Evolutionary conservation across 2,113 vertebrate species (phyloP), one percentile per base, ranked within the genome.

Genomic region (Suncus etruscus): DNA sequence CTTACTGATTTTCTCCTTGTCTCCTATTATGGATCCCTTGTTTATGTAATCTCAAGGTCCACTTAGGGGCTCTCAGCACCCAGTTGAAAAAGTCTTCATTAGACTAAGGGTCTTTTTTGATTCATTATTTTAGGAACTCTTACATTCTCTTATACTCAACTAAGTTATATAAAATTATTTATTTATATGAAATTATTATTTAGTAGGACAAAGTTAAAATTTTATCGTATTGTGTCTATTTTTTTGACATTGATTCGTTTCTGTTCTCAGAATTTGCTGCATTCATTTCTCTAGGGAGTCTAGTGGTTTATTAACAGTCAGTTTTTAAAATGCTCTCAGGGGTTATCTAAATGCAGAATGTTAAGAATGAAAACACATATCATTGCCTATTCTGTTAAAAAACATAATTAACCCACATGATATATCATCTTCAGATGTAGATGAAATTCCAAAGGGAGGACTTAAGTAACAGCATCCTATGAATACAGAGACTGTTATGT

Each of bases 331-430:
- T 84, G 39, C 75, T 90, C 89, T 39, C 20, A 15, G 89, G 83
- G 68, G 85, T 92, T 91, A 76, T 89, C 79, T 94, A 92, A 94
- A 89, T 93, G 51, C 80, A 92, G 31, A 50, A 86, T 92, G 65
- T 89, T 94, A 82, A 61, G 15, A 92, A 76, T 87, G 83, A 51
- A 91, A 92, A 86, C 65, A 61, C 27, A 75, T 63, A 90, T 70
- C 48, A 87, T 94, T n/a, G 61, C 24, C 11, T 85, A 12, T 72
- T 39, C 79, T 93, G 82, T 92, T 85, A 90, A 87, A 93, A 93
- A 89, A 78, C 81, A 11, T 94, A 87, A 91, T 90, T 86, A 94
- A 81, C 32, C 74, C 61, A 74, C 47, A 85, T 82, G 77, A 92
- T 81, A 27, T 50, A 89, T 88, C 27, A 4, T 83, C 32, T 87